Evolutionary conservation across 2,888 invertebrate genomes (phyloP).

Genomic region (Neuroscelio doddi): DNA sequence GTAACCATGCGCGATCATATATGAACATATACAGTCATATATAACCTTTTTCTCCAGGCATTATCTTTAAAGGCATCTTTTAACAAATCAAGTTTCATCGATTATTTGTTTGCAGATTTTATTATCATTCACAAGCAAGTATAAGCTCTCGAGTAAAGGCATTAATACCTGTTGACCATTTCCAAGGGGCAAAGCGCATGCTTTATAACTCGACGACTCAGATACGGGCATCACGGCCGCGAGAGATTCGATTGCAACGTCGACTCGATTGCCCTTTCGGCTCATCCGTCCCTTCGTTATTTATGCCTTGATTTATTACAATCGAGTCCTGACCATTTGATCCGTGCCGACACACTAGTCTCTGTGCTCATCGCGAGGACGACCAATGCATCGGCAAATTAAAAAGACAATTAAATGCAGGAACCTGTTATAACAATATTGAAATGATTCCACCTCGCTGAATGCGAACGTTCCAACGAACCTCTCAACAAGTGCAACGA

Average conservation of each 20-base stretch:
- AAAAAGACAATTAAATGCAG: constrained; percentile 41
- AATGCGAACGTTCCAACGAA: too few species aligned
- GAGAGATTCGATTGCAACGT: constrained; percentile 62
- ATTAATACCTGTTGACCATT: constrained; percentile 64
- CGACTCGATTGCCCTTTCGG: constrained; percentile 50
- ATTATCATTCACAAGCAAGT: not conserved
- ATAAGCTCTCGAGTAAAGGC: constrained; percentile 52
- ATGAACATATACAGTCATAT: too few species aligned
- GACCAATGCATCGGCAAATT: constrained; percentile 43
- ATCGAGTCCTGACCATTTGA: constrained; percentile 68
- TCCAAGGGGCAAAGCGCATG: constrained; percentile 49
- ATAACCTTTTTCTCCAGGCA: not conserved
- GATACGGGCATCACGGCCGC: constrained; percentile 40
- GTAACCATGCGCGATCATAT: too few species aligned
- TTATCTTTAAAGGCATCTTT: too few species aligned
- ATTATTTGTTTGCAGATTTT: too few species aligned
- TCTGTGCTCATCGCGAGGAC: constrained; percentile 38
- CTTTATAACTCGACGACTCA: constrained; percentile 48
- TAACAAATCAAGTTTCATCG: too few species aligned
- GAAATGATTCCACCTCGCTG: too few species aligned
- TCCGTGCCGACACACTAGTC: constrained; percentile 57
- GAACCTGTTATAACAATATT: constrained; percentile 3
- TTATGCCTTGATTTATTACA: constrained; percentile 72
- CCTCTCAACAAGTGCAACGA: too few species aligned
- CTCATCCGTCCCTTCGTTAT: constrained; percentile 69